Evolutionary conservation across 1,140 invertebrate genomes (phyloP), one percentile per base, ranked within the genome.

Genomic region (Bombus picipes): DNA sequence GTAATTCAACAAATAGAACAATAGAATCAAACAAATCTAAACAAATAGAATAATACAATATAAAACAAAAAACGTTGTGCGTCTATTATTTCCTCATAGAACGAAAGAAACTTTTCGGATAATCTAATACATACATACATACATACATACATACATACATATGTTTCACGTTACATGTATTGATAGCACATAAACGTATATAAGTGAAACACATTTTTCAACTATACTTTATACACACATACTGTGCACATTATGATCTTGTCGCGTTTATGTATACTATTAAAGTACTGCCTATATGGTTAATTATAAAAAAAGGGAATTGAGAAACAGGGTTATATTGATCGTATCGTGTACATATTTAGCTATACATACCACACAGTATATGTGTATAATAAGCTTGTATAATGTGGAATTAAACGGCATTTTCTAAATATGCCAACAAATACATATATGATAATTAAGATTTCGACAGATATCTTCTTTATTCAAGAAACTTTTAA

Each of bases 291-390:
- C 15, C 32, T 82, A 59, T 76, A 41, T 70, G 72, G 73, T 41
- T 86, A 88, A 89, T 89, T 89, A 86, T 70, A 47, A 79, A 81
- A 88, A 74, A 66, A 66, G n/a, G 65, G 34, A 81, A 72, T 59
- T 53, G n/a, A 28, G n/a, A 78, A 88, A 89, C 70, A 65, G 22
- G 79, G 83, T 89, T 77, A 68, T 74, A 89, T 89, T 47, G 88
- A 89, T 89, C 83, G 78, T 43, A 88, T 80, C 75, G 68, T 32
- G 39, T 53, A 73, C 79, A 22, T 39, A 34, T 66, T 65, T n/a
- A 4, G n/a, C 0, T 34, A 9, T 22, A 66, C 32, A 18, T 12
- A 22, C n/a, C n/a, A n/a, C 47, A 53, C 18, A 22, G 65, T 18
- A 32, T 8, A 68, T 15, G n/a, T 66, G 15, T 66, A 68, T 1